These are phyloP conservation scores for Struthio camelus DNA, from an alignment of 2,113 vertebrate species.

Conservation along the genomic window DNA sequence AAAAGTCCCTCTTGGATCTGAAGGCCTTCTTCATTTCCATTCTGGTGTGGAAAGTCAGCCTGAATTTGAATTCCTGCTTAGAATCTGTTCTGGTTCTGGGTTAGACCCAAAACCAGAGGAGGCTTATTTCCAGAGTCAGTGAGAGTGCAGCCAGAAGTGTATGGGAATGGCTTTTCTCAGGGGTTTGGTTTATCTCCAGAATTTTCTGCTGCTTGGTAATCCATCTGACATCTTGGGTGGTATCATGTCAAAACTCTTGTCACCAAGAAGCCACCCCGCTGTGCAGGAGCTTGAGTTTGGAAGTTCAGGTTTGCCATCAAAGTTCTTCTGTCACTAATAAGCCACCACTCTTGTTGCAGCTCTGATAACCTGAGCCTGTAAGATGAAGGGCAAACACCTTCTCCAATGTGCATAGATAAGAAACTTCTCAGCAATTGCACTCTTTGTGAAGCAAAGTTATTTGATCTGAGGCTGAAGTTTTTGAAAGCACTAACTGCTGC, in stretches of 20 bases:
- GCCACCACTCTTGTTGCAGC: not conserved
- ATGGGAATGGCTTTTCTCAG: not conserved
- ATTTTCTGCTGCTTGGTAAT: not conserved
- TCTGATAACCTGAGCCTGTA: not conserved
- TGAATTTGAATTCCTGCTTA: conserved; percentile 6
- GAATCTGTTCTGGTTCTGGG: not conserved
- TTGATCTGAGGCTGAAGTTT: not conserved
- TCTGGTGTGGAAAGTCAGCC: not conserved
- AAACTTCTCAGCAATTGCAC: not conserved
- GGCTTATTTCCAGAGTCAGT: not conserved
- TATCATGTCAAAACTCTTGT: not conserved
- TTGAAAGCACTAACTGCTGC: not conserved
- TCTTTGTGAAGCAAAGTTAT: not conserved
- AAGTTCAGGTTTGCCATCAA: not conserved
- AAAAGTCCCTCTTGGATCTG: not conserved
- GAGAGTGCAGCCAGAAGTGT: not conserved
- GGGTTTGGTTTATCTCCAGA: not conserved
- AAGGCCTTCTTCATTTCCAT: not conserved
- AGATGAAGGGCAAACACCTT: not conserved
- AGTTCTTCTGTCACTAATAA: not conserved
- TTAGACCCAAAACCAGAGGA: not conserved
- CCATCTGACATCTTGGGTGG: not conserved
- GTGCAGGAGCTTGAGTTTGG: not conserved
- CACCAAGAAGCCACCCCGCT: not conserved
- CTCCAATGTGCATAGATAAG: not conserved